phyloP scores from a whole-genome alignment of 2,888 invertebrate genomes.

The Troides oblongomaculatus region DNA sequence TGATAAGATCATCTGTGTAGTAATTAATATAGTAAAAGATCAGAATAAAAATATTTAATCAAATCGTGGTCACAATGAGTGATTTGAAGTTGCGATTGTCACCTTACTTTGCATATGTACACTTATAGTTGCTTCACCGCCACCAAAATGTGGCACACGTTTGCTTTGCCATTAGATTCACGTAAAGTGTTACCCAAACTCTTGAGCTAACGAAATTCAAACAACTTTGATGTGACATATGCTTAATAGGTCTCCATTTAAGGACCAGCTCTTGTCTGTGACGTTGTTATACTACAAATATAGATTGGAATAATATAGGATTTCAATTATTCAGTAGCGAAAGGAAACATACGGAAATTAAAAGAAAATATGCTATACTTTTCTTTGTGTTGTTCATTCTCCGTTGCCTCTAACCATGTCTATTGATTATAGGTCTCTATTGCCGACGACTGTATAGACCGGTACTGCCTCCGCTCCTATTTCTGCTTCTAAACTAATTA shows the following conservation, averaged over 20 bases:
- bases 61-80: too few relatives aligned
- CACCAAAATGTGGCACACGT: constrained; percentile 7
- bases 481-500: too few relatives aligned
- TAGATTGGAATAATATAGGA: too few relatives aligned
- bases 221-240: constrained; percentile 10
- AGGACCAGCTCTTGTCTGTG: not conserved
- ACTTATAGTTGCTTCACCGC: not conserved
- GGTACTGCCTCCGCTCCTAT: too few relatives aligned
- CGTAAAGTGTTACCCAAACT: constrained; percentile 15
- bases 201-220: constrained; percentile 22
- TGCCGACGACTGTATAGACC: too few relatives aligned
- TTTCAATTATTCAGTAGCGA: not conserved
- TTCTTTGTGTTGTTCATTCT: too few relatives aligned
- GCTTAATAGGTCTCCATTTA: constrained; percentile 2
- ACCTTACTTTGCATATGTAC: not conserved
- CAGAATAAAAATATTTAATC: too few relatives aligned
- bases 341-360: not conserved
- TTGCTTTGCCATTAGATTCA: constrained; percentile 22
- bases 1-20: too few relatives aligned
- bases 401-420: too few relatives aligned
- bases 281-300: not conserved
- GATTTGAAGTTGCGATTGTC: not conserved
- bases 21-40: too few relatives aligned
- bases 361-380: not conserved
- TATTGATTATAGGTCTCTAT: too few relatives aligned